Percentiles rank a stretch among this genome's conserved stretches.
Evolutionary conservation across 2,797 vertebrate genomes (phyloP).

Genomic region (Acrossocheilus fasciatus): DNA sequence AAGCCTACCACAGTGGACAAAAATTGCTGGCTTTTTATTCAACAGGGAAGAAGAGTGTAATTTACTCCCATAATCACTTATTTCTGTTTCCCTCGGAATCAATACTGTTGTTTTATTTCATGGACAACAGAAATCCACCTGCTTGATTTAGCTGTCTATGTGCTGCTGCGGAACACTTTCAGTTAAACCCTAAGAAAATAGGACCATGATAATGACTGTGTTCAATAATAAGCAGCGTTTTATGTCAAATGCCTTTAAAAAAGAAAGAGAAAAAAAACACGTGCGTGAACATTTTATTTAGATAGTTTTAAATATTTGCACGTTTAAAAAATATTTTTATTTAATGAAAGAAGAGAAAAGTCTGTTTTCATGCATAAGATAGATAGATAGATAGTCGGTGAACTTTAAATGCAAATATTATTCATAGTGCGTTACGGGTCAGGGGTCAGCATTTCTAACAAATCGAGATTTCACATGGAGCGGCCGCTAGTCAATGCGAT

Average conservation of each 20-base stretch:
- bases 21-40: background rate
- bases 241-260: background rate
- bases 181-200: background rate
- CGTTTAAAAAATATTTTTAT: background rate
- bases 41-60: no score
- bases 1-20: background rate
- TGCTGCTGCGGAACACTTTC: background rate
- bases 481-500: constrained; percentile 26
- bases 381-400: background rate
- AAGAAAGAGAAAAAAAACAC: background rate
- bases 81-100: background rate
- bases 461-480: constrained; percentile 56
- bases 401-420: constrained; percentile 5
- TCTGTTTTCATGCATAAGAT: no score
- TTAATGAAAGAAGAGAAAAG: background rate
- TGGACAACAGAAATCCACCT: background rate
- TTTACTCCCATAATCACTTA: background rate
- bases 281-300: no score
- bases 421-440: constrained; percentile 51
- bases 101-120: background rate
- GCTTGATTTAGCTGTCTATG: background rate
- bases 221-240: background rate
- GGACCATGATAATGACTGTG: background rate
- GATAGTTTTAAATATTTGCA: background rate
- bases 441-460: constrained; percentile 61